Evolutionary conservation across 2,113 vertebrate genomes (phyloP), one percentile per base, ranked within the genome.

Genomic region (Pollimyrus isidori): DNA sequence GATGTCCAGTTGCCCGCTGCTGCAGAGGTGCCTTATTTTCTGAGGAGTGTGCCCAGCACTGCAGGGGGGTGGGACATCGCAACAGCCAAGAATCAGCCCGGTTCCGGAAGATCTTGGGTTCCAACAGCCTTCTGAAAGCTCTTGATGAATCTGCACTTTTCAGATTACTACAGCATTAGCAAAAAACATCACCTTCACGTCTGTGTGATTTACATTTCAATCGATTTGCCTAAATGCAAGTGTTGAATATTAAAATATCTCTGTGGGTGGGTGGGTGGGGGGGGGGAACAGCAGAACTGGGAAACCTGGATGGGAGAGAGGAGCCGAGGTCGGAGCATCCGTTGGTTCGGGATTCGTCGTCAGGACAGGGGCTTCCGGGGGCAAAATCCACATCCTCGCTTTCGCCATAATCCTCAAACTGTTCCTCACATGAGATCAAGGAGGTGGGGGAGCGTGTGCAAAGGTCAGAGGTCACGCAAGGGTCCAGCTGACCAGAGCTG

Each of bases 341-440:
- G 4, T 97, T 97, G 91, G 96, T 97, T 91, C 96, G 95, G 69
- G 95, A 95, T 90, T 98, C 97, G 65, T 98, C 97, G 3, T 97
- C 97, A 0, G 95, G 96, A 87, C 96, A 97, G 82, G 97, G 97
- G 93, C 97, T 98, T 94, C 97, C 96, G 92, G 97, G 97, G 89
- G 94, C 95, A 91, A 96, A 97, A 91, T 98, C 97, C 90, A 96
- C 96, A 19, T 97, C 97, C 45, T 97, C 97, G 10, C 96, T 97
- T 93, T 98, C 97, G 49, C 97, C 97, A 4, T 98, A 98, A 93
- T 98, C 97, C 94, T 98, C 97, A 93, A 98, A 98, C 91, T 98
- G 97, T 85, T 98, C 97, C 94, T 97, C 96, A 0, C 95, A 96
- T 0, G 93, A 94, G 89, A 95, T 95, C 88, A 98, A 94, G 0